Percentiles rank a stretch among this genome's conserved stretches.
These are phyloP conservation scores for Pseudochirops corinnae DNA, from an alignment of 2,797 vertebrate species.

Conservation along the genomic window DNA sequence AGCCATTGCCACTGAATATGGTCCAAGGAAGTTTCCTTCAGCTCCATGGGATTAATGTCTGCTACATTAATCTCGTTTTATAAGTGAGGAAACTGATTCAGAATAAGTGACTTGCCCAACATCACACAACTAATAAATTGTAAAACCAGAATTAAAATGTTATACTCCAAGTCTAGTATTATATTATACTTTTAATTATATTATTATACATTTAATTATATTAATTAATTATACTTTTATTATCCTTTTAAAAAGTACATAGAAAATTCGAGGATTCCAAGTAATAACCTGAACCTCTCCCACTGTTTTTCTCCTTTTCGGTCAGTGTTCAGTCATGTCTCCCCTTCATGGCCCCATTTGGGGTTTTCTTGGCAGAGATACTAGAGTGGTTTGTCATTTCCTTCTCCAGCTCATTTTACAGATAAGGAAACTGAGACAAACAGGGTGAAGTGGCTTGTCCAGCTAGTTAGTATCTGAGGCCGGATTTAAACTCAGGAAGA, in stretches of 20 bases:
- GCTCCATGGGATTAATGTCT: background rate
- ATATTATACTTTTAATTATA: background rate
- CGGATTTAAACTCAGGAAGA: too few relatives aligned
- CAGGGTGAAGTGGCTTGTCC: background rate
- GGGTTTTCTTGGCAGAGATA: background rate
- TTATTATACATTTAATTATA: too few relatives aligned
- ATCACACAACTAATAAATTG: background rate
- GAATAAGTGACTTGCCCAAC: background rate
- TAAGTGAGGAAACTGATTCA: background rate
- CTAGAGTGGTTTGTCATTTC: background rate
- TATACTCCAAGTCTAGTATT: background rate
- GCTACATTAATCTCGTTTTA: background rate
- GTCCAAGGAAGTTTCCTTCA: background rate
- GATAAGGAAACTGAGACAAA: background rate
- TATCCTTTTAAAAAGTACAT: background rate
- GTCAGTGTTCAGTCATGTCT: background rate
- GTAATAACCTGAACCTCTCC: background rate
- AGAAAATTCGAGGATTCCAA: background rate
- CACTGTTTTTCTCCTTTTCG: background rate
- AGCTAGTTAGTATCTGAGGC: background rate
- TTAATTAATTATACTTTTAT: too few relatives aligned
- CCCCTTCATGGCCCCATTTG: background rate
- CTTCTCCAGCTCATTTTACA: background rate
- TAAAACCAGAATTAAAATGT: background rate
- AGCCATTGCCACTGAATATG: background rate